Conservation (phyloP, 2,888 invertebrate genomes). For the Hyalella azteca region DNA sequence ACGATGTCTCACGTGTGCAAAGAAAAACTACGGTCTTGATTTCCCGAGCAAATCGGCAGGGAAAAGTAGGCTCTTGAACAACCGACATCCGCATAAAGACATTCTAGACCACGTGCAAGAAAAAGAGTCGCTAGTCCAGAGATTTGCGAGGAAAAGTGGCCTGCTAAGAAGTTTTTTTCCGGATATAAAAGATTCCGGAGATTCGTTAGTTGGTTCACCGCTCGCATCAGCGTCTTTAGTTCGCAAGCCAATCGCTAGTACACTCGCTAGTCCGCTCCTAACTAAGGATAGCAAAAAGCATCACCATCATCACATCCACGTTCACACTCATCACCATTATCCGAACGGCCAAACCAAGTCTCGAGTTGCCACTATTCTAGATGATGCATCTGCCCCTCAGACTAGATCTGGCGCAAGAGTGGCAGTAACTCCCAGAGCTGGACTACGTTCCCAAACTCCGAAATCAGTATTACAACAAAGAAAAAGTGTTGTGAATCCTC, state of each 20-base stretch:
- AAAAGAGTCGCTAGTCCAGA: neutral
- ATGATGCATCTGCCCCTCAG: neutral
- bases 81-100: constrained; percentile 31
- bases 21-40: neutral
- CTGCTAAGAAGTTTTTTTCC: constrained; percentile 8
- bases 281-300: neutral
- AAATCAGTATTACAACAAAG: neutral
- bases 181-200: neutral
- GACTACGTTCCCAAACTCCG: neutral
- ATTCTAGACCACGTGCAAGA: neutral
- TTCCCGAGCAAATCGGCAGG: neutral
- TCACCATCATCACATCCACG: constrained; percentile 25
- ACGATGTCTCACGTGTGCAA: constrained; percentile 3
- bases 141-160: neutral
- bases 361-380: neutral
- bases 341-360: neutral
- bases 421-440: neutral
- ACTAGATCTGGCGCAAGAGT: neutral
- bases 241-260: neutral
- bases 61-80: neutral
- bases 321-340: constrained; percentile 35
- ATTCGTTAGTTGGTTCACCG: neutral
- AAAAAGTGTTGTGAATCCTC: neutral
- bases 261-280: neutral
- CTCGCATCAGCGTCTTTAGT: neutral